These are phyloP conservation scores for Halcyon chelicuti DNA, from an alignment of 2,797 vertebrate species.

Conservation along the genomic window DNA sequence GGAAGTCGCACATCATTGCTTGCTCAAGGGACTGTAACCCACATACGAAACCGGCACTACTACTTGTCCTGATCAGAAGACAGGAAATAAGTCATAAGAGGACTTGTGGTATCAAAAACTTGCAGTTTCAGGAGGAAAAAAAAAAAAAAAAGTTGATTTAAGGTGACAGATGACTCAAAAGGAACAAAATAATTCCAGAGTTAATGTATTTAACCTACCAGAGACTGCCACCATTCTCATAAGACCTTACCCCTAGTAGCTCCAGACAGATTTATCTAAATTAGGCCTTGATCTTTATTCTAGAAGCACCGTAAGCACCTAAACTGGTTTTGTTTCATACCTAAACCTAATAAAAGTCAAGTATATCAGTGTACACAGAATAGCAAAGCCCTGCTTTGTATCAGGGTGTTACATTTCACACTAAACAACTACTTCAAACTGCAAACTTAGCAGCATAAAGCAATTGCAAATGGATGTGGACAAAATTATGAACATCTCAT, in stretches of 20 bases:
- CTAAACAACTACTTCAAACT: not conserved
- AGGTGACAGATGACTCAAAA: not conserved
- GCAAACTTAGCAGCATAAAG: not conserved
- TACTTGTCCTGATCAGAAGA: not conserved
- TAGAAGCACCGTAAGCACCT: not conserved
- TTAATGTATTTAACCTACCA: not conserved
- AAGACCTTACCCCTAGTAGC: not conserved
- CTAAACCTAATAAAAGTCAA: not conserved
- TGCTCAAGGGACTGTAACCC: not conserved
- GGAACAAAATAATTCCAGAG: not conserved
- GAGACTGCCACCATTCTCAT: not conserved
- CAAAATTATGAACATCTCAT: not conserved
- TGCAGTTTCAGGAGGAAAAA: not conserved
- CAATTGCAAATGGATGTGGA: not conserved
- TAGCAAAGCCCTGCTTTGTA: not conserved
- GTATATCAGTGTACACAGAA: not conserved
- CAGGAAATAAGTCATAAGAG: not conserved
- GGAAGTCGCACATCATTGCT: not conserved
- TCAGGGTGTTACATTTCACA: not conserved
- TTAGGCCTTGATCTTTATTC: not conserved
- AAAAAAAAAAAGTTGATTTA: not conserved
- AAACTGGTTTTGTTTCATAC: not conserved
- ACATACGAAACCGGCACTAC: not conserved
- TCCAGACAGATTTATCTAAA: not conserved
- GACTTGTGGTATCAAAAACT: not conserved